A percentile compares a stretch with the other conserved stretches of the same genome.
phyloP scores from a whole-genome alignment of 2,113 vertebrate genomes.

The Pogonocichla stellata region DNA sequence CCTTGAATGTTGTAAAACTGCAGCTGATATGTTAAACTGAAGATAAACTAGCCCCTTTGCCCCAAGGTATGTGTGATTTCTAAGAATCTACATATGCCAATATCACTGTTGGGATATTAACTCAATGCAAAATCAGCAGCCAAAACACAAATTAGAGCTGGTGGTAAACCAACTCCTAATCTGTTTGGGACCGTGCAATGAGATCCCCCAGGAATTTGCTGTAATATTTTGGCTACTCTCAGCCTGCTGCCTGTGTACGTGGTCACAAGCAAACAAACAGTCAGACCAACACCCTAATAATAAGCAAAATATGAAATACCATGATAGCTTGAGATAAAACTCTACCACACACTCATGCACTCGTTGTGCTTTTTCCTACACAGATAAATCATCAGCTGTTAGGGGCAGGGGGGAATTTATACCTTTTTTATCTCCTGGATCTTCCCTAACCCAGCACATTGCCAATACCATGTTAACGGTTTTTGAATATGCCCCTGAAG shows the following conservation, averaged over 20 bases:
- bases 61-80: not conserved
- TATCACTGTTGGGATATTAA: constrained; percentile 11
- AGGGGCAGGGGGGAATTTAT: constrained; percentile 18
- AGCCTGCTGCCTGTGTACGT: not conserved
- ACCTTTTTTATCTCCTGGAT: constrained; percentile 65
- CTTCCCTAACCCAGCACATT: constrained; percentile 47
- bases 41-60: not conserved
- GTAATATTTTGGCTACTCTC: constrained; percentile 16
- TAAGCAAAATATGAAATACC: constrained; percentile 4
- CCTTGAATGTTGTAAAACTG: not conserved
- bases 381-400: constrained; percentile 45
- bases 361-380: not conserved
- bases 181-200: constrained; percentile 1
- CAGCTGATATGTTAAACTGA: not conserved
- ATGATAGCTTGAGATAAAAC: constrained; percentile 18
- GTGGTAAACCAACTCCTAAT: constrained; percentile 33
- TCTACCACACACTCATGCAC: not conserved
- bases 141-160: constrained; percentile 52
- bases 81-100: constrained; percentile 34
- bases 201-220: constrained; percentile 11
- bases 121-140: constrained; percentile 23
- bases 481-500: constrained; percentile 79
- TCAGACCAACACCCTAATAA: constrained; percentile 29
- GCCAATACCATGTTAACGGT: constrained; percentile 72
- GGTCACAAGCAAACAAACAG: constrained; percentile 7